These are phyloP conservation scores for Bathynomus jamesi DNA, from an alignment of 1,140 invertebrate species.

Conservation along the genomic window DNA sequence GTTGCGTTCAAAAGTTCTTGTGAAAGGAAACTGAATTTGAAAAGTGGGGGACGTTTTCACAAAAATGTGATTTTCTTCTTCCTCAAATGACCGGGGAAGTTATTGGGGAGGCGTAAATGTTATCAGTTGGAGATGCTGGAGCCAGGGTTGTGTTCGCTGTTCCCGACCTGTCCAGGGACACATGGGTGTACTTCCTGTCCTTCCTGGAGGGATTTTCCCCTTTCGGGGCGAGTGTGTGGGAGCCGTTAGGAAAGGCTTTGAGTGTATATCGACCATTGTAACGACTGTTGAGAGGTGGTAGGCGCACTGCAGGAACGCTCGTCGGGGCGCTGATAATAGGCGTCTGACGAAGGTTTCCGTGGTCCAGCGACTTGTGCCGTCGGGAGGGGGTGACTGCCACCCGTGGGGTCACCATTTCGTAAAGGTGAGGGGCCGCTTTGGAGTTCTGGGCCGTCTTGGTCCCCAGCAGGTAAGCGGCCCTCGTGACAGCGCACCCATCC, in stretches of 20 bases:
- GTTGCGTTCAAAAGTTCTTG: too few relatives aligned
- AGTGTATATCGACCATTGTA: conserved; percentile 26
- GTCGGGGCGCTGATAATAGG: conserved; percentile 32
- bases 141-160: conserved; percentile 27
- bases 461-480: conserved; percentile 28
- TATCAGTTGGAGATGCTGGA: conserved; percentile 28
- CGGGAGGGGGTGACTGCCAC: conserved; percentile 6
- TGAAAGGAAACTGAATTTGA: too few relatives aligned
- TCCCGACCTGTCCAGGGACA: conserved; percentile 30
- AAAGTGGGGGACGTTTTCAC: too few relatives aligned
- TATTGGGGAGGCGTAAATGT: conserved; percentile 35
- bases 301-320: conserved; percentile 21
- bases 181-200: conserved; percentile 28
- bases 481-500: too few relatives aligned
- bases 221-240: conserved; percentile 32
- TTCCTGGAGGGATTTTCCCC: conserved; percentile 19
- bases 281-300: conserved; percentile 33
- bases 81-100: conserved; percentile 35
- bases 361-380: conserved; percentile 30
- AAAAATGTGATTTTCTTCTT: too few relatives aligned
- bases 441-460: conserved; percentile 13
- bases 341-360: conserved; percentile 22
- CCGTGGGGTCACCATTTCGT: conserved; percentile 34
- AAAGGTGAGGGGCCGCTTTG: conserved; percentile 21
- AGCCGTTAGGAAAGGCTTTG: conserved; percentile 27